Evolutionary conservation across 2,113 vertebrate genomes (phyloP).

Genomic region (Ciconia maguari): DNA sequence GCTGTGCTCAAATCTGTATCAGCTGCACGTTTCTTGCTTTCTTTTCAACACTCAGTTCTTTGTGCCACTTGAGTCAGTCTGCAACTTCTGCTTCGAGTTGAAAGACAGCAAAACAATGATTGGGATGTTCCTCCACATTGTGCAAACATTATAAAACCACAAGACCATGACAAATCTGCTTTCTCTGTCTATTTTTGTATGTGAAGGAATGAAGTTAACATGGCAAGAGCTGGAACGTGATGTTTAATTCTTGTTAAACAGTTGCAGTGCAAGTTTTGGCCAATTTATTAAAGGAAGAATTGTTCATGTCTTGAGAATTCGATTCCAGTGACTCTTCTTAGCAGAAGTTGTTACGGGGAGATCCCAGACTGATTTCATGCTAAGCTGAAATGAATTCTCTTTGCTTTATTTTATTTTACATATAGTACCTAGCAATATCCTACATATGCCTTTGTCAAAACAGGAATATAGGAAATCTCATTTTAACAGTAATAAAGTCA

Average conservation of each 20-base stretch:
- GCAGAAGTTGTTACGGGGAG: not conserved
- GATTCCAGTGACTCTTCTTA: not conserved
- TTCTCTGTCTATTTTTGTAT: not conserved
- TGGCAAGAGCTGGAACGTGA: not conserved
- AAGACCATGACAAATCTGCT: not conserved
- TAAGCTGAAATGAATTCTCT: not conserved
- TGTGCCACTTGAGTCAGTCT: slow-evolving; percentile 24
- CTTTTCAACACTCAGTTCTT: not conserved
- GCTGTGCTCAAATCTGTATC: not conserved
- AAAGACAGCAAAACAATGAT: not conserved
- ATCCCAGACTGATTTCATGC: not conserved
- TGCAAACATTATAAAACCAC: slow-evolving; percentile 31
- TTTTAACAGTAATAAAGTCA: not conserved
- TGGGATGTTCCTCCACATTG: not conserved
- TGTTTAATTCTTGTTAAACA: slow-evolving; percentile 39
- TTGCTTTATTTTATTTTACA: not conserved
- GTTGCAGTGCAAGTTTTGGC: not conserved
- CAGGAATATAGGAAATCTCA: not conserved
- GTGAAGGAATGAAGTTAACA: not conserved
- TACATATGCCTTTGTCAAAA: not conserved
- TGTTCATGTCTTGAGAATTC: not conserved
- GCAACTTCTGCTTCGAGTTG: not conserved
- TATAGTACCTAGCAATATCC: not conserved
- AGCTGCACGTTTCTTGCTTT: not conserved
- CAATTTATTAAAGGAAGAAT: not conserved